Percentiles rank a stretch among this genome's conserved stretches.
These are phyloP conservation scores for Chondrosia reniformis DNA, from an alignment of 37 sponge, comb jelly and placozoan species.

Conservation along the genomic window DNA sequence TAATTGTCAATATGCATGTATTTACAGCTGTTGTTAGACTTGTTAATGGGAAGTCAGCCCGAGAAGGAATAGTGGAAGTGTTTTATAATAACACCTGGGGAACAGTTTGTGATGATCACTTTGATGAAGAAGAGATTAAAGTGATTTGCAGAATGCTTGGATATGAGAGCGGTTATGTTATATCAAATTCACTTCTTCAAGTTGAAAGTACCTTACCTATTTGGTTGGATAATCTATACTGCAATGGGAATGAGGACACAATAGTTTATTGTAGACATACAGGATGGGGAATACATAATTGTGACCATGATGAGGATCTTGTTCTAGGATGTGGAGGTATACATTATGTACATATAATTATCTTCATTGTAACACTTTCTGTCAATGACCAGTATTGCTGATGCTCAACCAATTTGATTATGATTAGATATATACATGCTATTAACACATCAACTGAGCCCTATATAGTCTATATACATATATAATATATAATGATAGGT, in stretches of 20 bases:
- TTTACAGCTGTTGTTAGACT: too few species aligned
- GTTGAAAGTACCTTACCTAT: background rate
- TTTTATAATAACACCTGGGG: background rate
- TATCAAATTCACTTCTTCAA: background rate
- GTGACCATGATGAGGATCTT: slow-evolving; percentile 12
- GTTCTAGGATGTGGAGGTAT: background rate
- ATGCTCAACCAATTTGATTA: too few species aligned
- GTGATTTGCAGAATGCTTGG: slow-evolving; percentile 10
- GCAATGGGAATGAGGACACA: slow-evolving; percentile 13
- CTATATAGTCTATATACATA: too few species aligned
- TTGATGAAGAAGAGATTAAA: background rate
- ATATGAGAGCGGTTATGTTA: background rate
- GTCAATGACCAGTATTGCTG: too few species aligned
- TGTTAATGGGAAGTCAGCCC: background rate
- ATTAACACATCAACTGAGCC: too few species aligned
- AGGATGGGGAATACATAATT: slow-evolving; percentile 19
- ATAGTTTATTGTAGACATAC: background rate
- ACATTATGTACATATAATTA: too few species aligned
- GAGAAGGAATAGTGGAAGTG: background rate
- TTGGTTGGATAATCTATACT: slow-evolving; percentile 12
- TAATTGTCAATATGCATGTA: too few species aligned
- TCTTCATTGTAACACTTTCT: too few species aligned
- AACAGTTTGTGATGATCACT: slow-evolving; percentile 3
- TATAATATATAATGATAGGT: too few species aligned
- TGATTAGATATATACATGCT: too few species aligned